A percentile compares a stretch with the other conserved stretches of the same genome.
These are phyloP conservation scores for Philopedon plagiatum DNA, from an alignment of 2,888 invertebrate genomes.

Conservation along the genomic window DNA sequence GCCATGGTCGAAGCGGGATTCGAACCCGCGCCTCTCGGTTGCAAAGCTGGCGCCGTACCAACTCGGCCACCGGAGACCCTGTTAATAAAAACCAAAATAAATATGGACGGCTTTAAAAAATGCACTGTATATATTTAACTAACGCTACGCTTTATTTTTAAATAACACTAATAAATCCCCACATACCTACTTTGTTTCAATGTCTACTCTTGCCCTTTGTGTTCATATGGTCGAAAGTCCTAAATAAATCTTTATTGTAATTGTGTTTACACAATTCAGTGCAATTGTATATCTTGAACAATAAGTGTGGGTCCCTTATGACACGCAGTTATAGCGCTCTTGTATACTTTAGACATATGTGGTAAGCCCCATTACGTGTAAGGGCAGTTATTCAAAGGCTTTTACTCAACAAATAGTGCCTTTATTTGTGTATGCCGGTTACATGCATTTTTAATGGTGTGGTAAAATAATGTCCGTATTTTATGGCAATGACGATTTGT, in stretches of 20 bases:
- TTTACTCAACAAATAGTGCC: slow-evolving; percentile 36
- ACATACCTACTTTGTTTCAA: neutral
- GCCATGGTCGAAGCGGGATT: too few relatives aligned
- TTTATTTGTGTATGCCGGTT: slow-evolving; percentile 16
- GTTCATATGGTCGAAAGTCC: slow-evolving; percentile 32
- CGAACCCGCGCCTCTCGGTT: too few relatives aligned
- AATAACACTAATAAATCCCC: neutral
- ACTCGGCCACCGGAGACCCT: too few relatives aligned
- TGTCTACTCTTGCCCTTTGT: slow-evolving; percentile 21
- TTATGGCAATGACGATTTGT: neutral
- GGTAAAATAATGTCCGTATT: neutral
- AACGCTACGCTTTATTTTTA: too few relatives aligned
- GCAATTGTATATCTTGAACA: slow-evolving; percentile 43
- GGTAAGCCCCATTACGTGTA: slow-evolving; percentile 61
- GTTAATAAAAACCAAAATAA: too few relatives aligned
- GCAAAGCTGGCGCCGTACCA: too few relatives aligned
- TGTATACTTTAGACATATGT: slow-evolving; percentile 64
- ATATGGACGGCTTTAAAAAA: too few relatives aligned
- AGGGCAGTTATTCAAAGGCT: slow-evolving; percentile 50
- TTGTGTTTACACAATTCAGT: slow-evolving; percentile 44
- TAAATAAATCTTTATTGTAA: slow-evolving; percentile 46
- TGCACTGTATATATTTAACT: too few relatives aligned
- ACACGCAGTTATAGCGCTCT: slow-evolving; percentile 53
- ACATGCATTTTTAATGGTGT: slow-evolving; percentile 22
- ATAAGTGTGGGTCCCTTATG: slow-evolving; percentile 45